Evolutionary conservation across 1,140 invertebrate species (phyloP).

Genomic region (Triops longicaudatus): DNA sequence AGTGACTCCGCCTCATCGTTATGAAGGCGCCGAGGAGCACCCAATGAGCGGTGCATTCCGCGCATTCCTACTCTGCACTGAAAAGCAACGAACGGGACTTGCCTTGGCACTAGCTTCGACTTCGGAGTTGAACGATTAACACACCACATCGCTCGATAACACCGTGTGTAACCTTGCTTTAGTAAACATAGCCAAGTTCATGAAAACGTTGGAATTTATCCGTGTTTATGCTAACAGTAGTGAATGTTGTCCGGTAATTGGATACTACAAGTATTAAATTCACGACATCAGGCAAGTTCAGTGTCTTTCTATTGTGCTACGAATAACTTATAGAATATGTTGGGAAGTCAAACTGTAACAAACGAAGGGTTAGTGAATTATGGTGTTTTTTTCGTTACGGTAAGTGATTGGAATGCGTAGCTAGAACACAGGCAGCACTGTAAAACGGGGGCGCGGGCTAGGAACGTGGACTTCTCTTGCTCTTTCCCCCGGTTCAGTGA

Average conservation of each 20-base stretch:
- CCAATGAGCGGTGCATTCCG: slow-evolving; percentile 9
- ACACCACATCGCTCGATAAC: not conserved
- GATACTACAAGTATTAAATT: not conserved
- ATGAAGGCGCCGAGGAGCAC: not conserved
- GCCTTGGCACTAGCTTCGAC: slow-evolving; percentile 1
- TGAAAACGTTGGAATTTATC: not conserved
- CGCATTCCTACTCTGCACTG: slow-evolving; percentile 5
- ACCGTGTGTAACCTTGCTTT: not conserved
- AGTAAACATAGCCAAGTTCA: not conserved
- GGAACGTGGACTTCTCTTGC: not conserved
- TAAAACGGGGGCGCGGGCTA: not conserved
- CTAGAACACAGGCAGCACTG: not conserved
- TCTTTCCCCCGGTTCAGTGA: slow-evolving; percentile 1
- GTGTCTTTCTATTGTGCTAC: too few relatives aligned
- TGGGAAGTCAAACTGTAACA: not conserved
- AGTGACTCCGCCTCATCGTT: slow-evolving; percentile 10
- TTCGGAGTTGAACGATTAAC: not conserved
- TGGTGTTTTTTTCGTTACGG: not conserved
- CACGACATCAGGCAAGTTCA: too few relatives aligned
- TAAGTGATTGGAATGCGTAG: slow-evolving; percentile 6
- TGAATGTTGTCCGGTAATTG: not conserved
- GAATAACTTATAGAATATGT: not conserved
- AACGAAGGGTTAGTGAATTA: not conserved
- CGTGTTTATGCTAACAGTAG: not conserved
- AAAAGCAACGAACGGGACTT: slow-evolving; percentile 2